These are phyloP conservation scores for Homalodisca vitripennis DNA, from an alignment of 1,140 invertebrate species.

Conservation along the genomic window DNA sequence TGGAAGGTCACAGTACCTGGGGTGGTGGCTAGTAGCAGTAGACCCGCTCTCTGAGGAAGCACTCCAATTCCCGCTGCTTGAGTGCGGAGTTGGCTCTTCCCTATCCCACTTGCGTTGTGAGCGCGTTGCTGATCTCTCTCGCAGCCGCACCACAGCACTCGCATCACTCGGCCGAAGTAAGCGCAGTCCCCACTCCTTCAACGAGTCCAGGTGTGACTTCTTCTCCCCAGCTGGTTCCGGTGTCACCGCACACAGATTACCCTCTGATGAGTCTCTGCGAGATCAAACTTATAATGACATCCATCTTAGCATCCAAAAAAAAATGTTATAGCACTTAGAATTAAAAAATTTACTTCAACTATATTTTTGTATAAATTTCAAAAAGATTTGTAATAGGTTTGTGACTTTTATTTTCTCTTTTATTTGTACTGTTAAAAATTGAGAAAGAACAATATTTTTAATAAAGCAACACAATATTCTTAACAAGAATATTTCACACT, in stretches of 20 bases:
- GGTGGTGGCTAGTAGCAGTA: constrained; percentile 59
- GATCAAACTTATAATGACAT: background rate
- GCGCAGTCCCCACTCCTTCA: constrained; percentile 80
- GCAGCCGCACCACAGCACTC: constrained; percentile 37
- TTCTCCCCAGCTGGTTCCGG: constrained; percentile 59
- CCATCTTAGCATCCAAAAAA: too few relatives aligned
- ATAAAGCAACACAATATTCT: too few relatives aligned
- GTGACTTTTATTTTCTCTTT: too few relatives aligned
- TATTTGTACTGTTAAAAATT: too few relatives aligned
- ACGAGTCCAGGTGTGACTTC: constrained; percentile 73
- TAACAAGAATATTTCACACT: too few relatives aligned
- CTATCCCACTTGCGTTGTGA: constrained; percentile 40
- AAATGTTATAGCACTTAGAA: too few relatives aligned
- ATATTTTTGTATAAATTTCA: too few relatives aligned
- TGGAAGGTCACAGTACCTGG: constrained; percentile 50
- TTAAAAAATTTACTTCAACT: too few relatives aligned
- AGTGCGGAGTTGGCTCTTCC: constrained; percentile 71
- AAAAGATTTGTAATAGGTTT: too few relatives aligned
- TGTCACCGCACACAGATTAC: constrained; percentile 45
- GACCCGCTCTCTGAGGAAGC: constrained; percentile 87
- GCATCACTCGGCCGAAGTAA: constrained; percentile 67
- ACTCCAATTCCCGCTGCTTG: constrained; percentile 92
- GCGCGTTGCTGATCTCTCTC: constrained; percentile 31
- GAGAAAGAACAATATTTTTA: too few relatives aligned
- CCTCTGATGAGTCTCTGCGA: constrained; percentile 57